Evolutionary conservation across 2,888 invertebrate species (phyloP).

Genomic region (Campaea margaritaria): DNA sequence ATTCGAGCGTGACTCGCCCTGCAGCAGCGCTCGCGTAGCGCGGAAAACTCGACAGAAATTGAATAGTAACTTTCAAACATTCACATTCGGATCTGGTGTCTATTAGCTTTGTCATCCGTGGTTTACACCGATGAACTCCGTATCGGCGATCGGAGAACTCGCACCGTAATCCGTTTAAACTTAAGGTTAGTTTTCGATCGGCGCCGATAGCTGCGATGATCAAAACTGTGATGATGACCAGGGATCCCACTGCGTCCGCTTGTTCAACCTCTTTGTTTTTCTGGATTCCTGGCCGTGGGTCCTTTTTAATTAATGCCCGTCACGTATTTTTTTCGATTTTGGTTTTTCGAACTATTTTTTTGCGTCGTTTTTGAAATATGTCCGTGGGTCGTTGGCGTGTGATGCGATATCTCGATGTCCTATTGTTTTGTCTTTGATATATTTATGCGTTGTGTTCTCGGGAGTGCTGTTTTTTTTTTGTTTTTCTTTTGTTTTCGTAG

Average conservation of each 20-base stretch:
- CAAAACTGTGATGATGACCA: constrained; percentile 84
- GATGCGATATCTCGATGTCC: constrained; percentile 81
- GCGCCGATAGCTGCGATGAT: constrained; percentile 67
- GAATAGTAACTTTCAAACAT: no score
- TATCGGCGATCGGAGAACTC: constrained; percentile 42
- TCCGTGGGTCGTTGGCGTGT: constrained; percentile 74
- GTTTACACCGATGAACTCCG: constrained; percentile 44
- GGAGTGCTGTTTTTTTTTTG: constrained; percentile 62
- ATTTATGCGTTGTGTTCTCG: constrained; percentile 79
- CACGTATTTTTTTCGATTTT: constrained; percentile 83
- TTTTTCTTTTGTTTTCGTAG: constrained; percentile 50
- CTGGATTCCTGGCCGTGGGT: constrained; percentile 82
- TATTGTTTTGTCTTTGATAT: constrained; percentile 85
- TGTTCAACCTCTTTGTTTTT: constrained; percentile 84
- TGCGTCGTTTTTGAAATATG: constrained; percentile 82
- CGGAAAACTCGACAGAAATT: not conserved
- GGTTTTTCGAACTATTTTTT: constrained; percentile 68
- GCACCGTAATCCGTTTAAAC: constrained; percentile 51
- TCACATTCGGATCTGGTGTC: constrained; percentile 1
- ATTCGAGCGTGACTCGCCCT: no score
- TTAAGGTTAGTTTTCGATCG: constrained; percentile 65
- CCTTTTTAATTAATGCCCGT: constrained; percentile 86
- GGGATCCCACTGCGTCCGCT: constrained; percentile 83
- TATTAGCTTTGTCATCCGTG: constrained; percentile 7
- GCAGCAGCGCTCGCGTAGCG: no score